Evolutionary conservation across 1,140 invertebrate genomes (phyloP), one percentile per base, ranked within the genome.

Genomic region (Drosophila pandora): DNA sequence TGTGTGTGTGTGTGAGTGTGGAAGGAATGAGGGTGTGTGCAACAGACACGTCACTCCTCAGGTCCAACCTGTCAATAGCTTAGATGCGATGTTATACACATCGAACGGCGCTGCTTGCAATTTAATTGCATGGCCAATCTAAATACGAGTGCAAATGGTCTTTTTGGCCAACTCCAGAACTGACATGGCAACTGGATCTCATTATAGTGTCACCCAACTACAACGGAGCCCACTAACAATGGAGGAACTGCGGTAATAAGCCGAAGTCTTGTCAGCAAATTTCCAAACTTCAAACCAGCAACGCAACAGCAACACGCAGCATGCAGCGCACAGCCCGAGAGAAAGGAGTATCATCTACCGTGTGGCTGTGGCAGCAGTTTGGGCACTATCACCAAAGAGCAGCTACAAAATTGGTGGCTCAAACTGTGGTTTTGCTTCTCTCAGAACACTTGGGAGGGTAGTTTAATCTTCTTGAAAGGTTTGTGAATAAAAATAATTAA

Each of bases 1-100:
- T 37, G 34, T n/a, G n/a, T n/a, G 8, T 17, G 34, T 34, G 56
- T 45, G 30, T 50, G 41, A n/a, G n/a, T 21, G 13, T 39, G 37
- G 12, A 37, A 9, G 12, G 39, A 21, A 25, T 53, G 13, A 41
- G 65, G 41, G 22, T 58, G 43, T 28, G 34, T 43, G 32, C 17
- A 23, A 23, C n/a, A 17, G 64, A 69, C 37, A 55, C 52, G 61
- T 77, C 81, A 80, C 55, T 56, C 74, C 70, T 78, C 64, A 75
- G 81, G 82, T 85, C 78, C 81, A 71, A 63, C 50, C 73, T 85
- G 81, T 85, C 82, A 85, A 87, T 85, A 64, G 74, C 74, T 87
- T 87, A 85, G 82, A 70, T 56, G 52, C 64, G 23, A 48, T 58
- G 25, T 22, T 28, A 25, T 23, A 50, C 39, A 68, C 63, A 61